Evolutionary conservation across 2,888 invertebrate genomes (phyloP), one percentile per base, ranked within the genome.

Genomic region (Malthinus seriepunctatus): DNA sequence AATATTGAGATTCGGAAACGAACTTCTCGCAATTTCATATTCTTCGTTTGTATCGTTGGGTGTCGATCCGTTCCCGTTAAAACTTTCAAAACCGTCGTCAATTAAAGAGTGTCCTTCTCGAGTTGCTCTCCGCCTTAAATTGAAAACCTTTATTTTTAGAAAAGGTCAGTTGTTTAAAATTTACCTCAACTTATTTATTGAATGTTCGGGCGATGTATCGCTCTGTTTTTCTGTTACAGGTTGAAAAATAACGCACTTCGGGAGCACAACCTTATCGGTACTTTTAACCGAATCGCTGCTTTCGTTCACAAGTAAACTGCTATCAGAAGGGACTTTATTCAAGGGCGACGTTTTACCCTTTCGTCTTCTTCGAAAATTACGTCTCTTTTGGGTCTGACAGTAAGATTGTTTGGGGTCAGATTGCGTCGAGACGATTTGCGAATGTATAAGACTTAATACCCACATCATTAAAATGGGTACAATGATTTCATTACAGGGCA

Each of bases 21-120:
- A 49, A 45, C 48, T 37, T 46, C 50, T 46, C 3, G 37, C 54
- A 32, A 46, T 39, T 14, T 54, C 54, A 9, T 51, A 59, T 11
- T 57, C 57, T 15, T 59, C 59, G 14, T 34, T 39, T 4, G 50
- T 56, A 64, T 75, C 76, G 52, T 74, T 76, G 2, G 74, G 73
- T 70, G 88, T 86, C 0, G 91, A 91, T 64, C 88, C 89, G 73
- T 91, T 91, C 8, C 91, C 91, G 69, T 90, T 91, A 7, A 93
- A 82, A 75, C 92, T 92, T 79, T 93, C 93, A 71, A 93, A 92
- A 9, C 92, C 93, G 72, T 93, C 92, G 72, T 93, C 93, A 63
- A 73, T 91, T 82, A 59, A 83, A 82, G 31, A 70, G 34, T 42
- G 49, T 44, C 63, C 60, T 34, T 49, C 37, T 38, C 32, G 35